Evolutionary conservation across 2,888 invertebrate genomes (phyloP), one percentile per base, ranked within the genome.

Genomic region (Acrocyrtus sp.): DNA sequence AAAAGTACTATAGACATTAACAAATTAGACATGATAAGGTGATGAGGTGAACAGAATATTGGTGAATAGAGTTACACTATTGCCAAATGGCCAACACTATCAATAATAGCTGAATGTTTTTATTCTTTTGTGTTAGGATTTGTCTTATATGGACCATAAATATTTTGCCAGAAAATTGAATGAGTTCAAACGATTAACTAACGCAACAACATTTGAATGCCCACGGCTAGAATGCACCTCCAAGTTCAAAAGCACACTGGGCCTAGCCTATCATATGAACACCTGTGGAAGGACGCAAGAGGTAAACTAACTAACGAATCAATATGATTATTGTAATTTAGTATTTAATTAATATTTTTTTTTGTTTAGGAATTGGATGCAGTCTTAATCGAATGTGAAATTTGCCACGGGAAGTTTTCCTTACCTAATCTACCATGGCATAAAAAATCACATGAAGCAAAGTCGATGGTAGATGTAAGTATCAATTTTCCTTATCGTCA

Each of bases 201-300:
- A 80, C 51, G 29, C 72, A 2, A 61, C 60, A 0, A 62, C 34
- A 2, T 81, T 78, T 68, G 41, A 15, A 0, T 81, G 81, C 41
- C 77, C 79, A 0, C 74, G 26, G n/a, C 8, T 34, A 1, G 24
- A 57, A 0, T 77, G 78, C 43, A 15, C 1, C 1, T n/a, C 60
- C 0, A 15, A 45, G 3, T 80, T 77, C 26, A 80, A 77, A 68
- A 80, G 78, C 56, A 60, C 78, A 5, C 34, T 78, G n/a, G 81
- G 81, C 10, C 43, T 81, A 34, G 79, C 76, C 1, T 75, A 75
- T 70, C 79, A 81, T 60, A 53, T 80, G 29, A 77, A 77, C 48
- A 70, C 58, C 6, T 81, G 79, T 69, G 81, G 79, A 17, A 78
- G 77, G 27, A 47, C 74, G 0, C 12, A 29, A 27, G 75, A 74